Evolutionary conservation across 2,797 vertebrate species (phyloP).

Genomic region (Balearica regulorum): DNA sequence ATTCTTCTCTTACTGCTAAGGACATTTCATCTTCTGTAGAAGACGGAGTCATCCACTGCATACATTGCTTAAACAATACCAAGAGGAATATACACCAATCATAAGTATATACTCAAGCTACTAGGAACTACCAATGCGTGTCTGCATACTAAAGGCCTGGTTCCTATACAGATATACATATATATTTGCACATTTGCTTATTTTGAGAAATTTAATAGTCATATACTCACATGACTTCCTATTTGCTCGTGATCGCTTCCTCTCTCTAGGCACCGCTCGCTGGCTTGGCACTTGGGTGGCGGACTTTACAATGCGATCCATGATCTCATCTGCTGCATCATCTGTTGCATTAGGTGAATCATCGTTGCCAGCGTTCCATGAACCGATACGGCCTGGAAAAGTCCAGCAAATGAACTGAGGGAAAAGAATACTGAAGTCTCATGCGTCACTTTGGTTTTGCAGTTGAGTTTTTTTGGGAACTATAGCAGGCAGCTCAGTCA

Average conservation of each 20-base stretch:
- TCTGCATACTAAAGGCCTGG: background rate
- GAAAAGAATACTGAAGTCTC: background rate
- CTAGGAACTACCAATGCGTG: background rate
- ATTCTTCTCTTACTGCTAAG: background rate
- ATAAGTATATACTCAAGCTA: background rate
- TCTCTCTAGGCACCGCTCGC: constrained; percentile 87
- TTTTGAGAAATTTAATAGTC: background rate
- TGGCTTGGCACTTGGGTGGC: constrained; percentile 95
- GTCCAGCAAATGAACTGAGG: background rate
- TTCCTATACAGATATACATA: background rate
- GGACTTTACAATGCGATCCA: constrained; percentile 97
- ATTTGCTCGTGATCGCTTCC: constrained; percentile 91
- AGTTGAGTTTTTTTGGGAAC: background rate
- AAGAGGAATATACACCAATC: background rate
- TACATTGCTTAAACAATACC: background rate
- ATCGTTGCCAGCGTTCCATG: constrained; percentile 82
- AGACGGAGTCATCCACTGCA: background rate
- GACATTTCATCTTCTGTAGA: background rate
- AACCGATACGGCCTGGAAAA: constrained; percentile 79
- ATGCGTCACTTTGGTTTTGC: background rate
- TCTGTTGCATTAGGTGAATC: constrained; percentile 86
- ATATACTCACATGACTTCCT: constrained; percentile 90
- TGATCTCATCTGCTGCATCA: constrained; percentile 95
- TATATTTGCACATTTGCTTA: background rate
- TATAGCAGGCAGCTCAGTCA: background rate